Percentiles rank a stretch among this genome's conserved stretches.
Evolutionary conservation across 2,888 invertebrate species (phyloP).

Genomic region (Carcina quercana): DNA sequence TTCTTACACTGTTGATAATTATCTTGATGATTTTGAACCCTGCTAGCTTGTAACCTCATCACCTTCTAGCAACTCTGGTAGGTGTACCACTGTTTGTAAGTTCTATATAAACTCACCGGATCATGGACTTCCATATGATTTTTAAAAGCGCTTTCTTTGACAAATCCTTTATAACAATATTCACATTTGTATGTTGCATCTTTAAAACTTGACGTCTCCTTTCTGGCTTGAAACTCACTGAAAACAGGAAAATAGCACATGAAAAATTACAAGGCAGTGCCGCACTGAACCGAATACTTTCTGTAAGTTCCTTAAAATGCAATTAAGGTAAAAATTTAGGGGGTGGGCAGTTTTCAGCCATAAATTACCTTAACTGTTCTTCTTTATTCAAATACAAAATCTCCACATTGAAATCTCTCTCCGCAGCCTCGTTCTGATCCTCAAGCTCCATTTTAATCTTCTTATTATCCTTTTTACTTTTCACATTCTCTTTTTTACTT

Average conservation of each 20-base stretch:
- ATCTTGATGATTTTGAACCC: neutral
- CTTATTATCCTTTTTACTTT: neutral
- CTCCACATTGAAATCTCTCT: constrained; percentile 2
- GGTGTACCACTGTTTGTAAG: too few species aligned
- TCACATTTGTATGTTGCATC: constrained; percentile 2
- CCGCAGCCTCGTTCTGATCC: neutral
- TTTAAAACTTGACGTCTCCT: neutral
- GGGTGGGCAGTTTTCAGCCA: too few species aligned
- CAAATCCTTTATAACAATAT: constrained; percentile 3
- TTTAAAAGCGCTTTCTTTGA: neutral
- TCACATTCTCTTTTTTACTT: neutral
- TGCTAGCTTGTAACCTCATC: neutral
- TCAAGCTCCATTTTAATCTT: neutral
- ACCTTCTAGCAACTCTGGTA: too few species aligned
- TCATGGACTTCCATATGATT: constrained; percentile 4
- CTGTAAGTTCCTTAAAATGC: too few species aligned
- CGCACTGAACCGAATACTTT: too few species aligned
- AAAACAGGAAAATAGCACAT: too few species aligned
- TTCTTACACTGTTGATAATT: neutral
- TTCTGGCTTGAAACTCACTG: constrained; percentile 1
- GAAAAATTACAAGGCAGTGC: too few species aligned
- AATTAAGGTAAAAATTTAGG: too few species aligned
- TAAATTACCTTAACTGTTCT: constrained; percentile 1
- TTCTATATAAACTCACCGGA: constrained; percentile 4
- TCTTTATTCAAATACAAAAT: neutral